phyloP scores from a whole-genome alignment of 2,888 invertebrate genomes.

The Polyploca ridens region DNA sequence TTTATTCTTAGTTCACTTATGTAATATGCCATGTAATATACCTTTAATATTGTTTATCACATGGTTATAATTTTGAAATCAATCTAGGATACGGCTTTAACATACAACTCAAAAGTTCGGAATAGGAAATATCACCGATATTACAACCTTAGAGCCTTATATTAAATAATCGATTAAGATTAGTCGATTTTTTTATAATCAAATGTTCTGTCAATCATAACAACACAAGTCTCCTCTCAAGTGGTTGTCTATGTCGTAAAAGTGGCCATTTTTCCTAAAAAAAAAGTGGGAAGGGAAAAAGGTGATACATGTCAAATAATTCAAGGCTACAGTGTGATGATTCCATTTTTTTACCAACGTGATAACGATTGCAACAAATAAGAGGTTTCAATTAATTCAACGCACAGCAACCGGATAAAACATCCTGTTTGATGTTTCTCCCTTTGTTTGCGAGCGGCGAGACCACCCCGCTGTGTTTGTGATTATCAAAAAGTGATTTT shows the following conservation, averaged over 20 bases:
- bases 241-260: conserved; percentile 47
- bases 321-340: conserved; percentile 82
- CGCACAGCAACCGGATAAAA: conserved; percentile 28
- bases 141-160: no score
- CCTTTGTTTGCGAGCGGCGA: conserved; percentile 28
- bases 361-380: conserved; percentile 76
- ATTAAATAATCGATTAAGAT: conserved; percentile 7
- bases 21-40: no score
- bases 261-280: conserved; percentile 61
- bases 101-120: no score
- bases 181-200: conserved; percentile 33
- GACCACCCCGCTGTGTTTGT: conserved; percentile 21
- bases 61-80: no score
- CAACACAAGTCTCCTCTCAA: conserved; percentile 26
- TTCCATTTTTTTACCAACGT: conserved; percentile 79
- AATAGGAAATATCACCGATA: no score
- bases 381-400: conserved; percentile 21
- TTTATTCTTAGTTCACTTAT: no score
- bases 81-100: no score
- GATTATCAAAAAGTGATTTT: conserved; percentile 53
- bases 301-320: conserved; percentile 82
- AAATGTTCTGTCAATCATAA: conserved; percentile 17
- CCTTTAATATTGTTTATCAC: no score
- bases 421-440: conserved; percentile 45
- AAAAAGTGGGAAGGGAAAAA: conserved; percentile 75